A percentile compares a stretch with the other conserved stretches of the same genome.
phyloP scores from a whole-genome alignment of 1,140 invertebrate species.

The Sycophaga agraensis region DNA sequence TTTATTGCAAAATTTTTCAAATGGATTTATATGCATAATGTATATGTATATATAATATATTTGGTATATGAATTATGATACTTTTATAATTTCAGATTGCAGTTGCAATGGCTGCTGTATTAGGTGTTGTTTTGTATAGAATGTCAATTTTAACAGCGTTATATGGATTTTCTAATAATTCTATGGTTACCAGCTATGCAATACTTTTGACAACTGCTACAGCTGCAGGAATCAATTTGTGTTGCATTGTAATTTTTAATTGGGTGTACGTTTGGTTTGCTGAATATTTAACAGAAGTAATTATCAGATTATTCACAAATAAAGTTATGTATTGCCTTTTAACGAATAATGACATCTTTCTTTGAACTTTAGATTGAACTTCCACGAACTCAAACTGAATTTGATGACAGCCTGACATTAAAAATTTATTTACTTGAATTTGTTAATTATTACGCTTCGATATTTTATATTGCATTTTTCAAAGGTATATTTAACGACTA shows the following conservation, averaged over 20 bases:
- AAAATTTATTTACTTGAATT: conserved; percentile 98
- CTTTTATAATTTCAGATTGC: conserved; percentile 58
- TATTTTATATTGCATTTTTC: conserved; percentile 98
- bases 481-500: no score
- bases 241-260: conserved; percentile 83
- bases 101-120: conserved; percentile 82
- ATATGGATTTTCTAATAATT: conserved; percentile 49
- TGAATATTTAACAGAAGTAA: conserved; percentile 83
- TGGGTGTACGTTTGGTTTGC: conserved; percentile 86
- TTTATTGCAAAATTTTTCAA: no score
- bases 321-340: not conserved
- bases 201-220: conserved; percentile 79
- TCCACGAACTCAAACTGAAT: conserved; percentile 92
- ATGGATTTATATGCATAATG: no score
- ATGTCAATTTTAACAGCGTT: conserved; percentile 80
- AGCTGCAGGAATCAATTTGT: conserved; percentile 82
- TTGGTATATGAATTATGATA: no score
- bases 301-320: not conserved
- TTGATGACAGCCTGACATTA: conserved; percentile 92
- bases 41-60: not conserved
- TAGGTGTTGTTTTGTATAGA: conserved; percentile 88
- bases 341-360: not conserved
- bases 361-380: conserved; percentile 67
- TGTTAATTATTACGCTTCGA: conserved; percentile 96
- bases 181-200: conserved; percentile 71